These are phyloP conservation scores for Caenorhabditis elegans DNA, from an alignment of 1,140 invertebrate species.

Conservation along the genomic window WBcel235 BX284606.5:16177501-16178000, in stretches of 20 bases:
- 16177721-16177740: conserved; percentile 13
- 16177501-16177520: too few species aligned
- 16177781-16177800: too few species aligned
- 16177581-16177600: not conserved
- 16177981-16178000: not conserved
- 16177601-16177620: conserved; percentile 11
- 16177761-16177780: conserved; percentile 29
- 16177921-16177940: not conserved
- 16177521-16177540: not conserved
- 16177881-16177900: too few species aligned
- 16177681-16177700: not conserved
- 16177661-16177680: not conserved
- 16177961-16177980: too few species aligned
- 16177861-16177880: not conserved
- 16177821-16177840: not conserved
- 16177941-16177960: too few species aligned
- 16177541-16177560: too few species aligned
- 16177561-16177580: not conserved
- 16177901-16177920: not conserved
- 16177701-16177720: too few species aligned
- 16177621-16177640: not conserved
- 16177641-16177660: not conserved
- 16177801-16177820: conserved; percentile 26
- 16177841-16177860: not conserved
- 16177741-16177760: conserved; percentile 22